Base-by-base conservation (phyloP, 2,888 invertebrate species). In the Acholoe squamosa region DNA sequence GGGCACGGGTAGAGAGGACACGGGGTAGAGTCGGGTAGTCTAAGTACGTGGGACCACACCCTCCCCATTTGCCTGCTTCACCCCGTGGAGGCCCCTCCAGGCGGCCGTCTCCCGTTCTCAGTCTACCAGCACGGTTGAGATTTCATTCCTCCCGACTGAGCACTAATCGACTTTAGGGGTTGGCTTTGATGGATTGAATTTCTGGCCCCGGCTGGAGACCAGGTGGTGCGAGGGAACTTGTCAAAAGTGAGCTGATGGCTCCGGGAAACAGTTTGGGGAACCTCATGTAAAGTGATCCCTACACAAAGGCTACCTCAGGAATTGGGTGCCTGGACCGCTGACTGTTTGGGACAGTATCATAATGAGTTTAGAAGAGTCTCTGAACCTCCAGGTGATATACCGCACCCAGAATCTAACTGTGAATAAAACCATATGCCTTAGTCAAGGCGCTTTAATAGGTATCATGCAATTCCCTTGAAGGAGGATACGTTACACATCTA, bases 161-260 rank as follows among this genome's bases (percentile, higher is more conserved):
- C 22, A 16, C 80, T 80, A 80, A 80, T 80, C 80, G 80, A 80
- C 80, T 80, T 80, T 33, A 22, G n/a, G 80, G 80, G 33, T 43
- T 80, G 71, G 28, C 80, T 80, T 43, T 80, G 80, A 80, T 80
- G 80, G 80, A 80, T 80, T 80, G 80, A 43, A 34, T 80, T 80
- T 80, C 34, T 33, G 19, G 80, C 43, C 34, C 34, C 80, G 80
- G 25, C 43, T 7, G 80, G 80, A 43, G 80, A 33, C 80, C 80
- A 80, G 80, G 34, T 33, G 80, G 80, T 43, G 80, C 80, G 22
- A n/a, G 80, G 80, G 34, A 80, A 80, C 34, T 80, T 43, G 80
- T 80, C 80, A 80, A 25, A 33, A 80, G 80, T 43, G 34, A 80
- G 80, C 25, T 80, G 80, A 80, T 80, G 43, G 80, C 80, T 43